phyloP scores from a whole-genome alignment of 2,888 invertebrate species.

The Sminthurides aquaticus region DNA sequence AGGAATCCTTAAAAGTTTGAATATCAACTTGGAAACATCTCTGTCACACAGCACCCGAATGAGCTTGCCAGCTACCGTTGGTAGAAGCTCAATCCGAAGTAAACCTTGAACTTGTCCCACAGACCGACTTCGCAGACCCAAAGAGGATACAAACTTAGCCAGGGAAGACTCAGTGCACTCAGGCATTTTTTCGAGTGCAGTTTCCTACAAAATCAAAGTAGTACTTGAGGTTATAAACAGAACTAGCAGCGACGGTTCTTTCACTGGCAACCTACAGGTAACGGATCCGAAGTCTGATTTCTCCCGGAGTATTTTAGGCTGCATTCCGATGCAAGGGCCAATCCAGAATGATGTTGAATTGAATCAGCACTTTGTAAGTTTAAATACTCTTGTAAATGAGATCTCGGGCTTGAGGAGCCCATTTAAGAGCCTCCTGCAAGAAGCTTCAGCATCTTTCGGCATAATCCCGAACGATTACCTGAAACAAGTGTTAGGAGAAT shows the following conservation, averaged over 20 bases:
- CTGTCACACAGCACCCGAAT: conserved; percentile 42
- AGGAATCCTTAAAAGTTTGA: conserved; percentile 61
- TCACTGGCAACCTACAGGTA: conserved; percentile 43
- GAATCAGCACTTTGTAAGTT: conserved; percentile 67
- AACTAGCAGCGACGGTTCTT: too few relatives aligned
- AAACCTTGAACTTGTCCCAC: conserved; percentile 75
- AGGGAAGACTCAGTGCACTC: conserved; percentile 78
- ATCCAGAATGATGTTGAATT: conserved; percentile 74
- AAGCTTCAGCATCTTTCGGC: conserved; percentile 88
- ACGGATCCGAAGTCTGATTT: conserved; percentile 57
- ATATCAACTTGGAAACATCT: conserved; percentile 47
- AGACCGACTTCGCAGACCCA: conserved; percentile 76
- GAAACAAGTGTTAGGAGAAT: conserved; percentile 42
- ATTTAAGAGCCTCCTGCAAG: conserved; percentile 93
- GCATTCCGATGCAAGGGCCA: conserved; percentile 82
- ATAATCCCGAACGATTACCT: conserved; percentile 90
- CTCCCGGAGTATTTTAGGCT: conserved; percentile 71
- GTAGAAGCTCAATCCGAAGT: conserved; percentile 49
- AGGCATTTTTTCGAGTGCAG: conserved; percentile 70
- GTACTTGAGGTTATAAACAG: neutral
- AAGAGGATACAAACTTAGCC: conserved; percentile 74
- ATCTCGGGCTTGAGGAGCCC: conserved; percentile 96
- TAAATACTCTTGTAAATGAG: conserved; percentile 84
- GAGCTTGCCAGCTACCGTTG: conserved; percentile 47
- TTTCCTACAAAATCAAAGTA: conserved; percentile 49